phyloP scores from a whole-genome alignment of 1,140 invertebrate genomes.

The Caenorhabditis brenneri region DNA sequence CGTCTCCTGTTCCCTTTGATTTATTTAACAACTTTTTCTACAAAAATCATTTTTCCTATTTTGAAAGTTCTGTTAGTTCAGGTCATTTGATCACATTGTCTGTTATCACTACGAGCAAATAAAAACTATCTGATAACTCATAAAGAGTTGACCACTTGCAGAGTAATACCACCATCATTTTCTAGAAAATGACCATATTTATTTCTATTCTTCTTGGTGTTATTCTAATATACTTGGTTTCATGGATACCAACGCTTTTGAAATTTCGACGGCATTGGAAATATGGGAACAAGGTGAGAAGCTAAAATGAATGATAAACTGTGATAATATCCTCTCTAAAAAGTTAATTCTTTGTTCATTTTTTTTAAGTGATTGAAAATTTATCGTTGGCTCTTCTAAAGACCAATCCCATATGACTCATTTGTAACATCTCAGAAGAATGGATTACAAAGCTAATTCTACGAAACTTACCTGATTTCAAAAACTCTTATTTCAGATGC shows the following conservation, averaged over 20 bases:
- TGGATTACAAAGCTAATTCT: not conserved
- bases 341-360: too few relatives aligned
- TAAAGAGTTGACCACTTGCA: not conserved
- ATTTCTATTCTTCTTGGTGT: not conserved
- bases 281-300: not conserved
- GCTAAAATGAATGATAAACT: not conserved
- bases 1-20: not conserved
- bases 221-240: not conserved
- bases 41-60: not conserved
- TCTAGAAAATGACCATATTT: slow-evolving; percentile 14
- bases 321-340: not conserved
- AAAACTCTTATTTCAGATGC: not conserved
- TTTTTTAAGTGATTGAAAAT: too few relatives aligned
- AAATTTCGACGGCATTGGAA: not conserved
- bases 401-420: not conserved
- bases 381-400: too few relatives aligned
- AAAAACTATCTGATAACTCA: not conserved
- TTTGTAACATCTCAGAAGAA: too few relatives aligned
- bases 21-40: not conserved
- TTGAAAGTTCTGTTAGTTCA: not conserved
- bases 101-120: not conserved
- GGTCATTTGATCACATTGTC: not conserved
- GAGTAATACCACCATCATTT: not conserved
- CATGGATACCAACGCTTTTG: not conserved
- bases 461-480: not conserved